These are phyloP conservation scores for Acleris sparsana DNA, from an alignment of 2,888 invertebrate species.

Conservation along the genomic window DNA sequence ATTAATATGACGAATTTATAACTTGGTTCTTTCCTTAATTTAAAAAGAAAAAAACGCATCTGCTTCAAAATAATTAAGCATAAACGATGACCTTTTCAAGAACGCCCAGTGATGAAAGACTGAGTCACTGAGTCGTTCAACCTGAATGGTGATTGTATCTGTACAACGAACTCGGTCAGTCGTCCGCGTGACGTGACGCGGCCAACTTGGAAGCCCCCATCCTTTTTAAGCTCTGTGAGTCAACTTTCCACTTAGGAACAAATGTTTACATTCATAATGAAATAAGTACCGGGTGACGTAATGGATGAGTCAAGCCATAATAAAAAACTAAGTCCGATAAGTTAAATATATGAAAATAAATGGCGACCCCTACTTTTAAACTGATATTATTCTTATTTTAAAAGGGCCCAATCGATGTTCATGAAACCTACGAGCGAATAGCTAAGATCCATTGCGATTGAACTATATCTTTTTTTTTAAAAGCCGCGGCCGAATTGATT, in stretches of 20 bases:
- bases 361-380: no score
- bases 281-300: slow-evolving; percentile 39
- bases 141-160: slow-evolving; percentile 52
- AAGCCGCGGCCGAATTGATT: no score
- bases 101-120: slow-evolving; percentile 64
- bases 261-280: slow-evolving; percentile 54
- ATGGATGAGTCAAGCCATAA: slow-evolving; percentile 22
- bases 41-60: not conserved
- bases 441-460: no score
- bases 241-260: slow-evolving; percentile 49
- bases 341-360: no score
- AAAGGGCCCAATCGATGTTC: no score
- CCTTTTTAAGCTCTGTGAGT: slow-evolving; percentile 71
- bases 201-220: slow-evolving; percentile 42
- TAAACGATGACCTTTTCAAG: slow-evolving; percentile 69
- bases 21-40: no score
- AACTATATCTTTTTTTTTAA: no score
- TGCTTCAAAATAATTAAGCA: slow-evolving; percentile 53
- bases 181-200: slow-evolving; percentile 54
- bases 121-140: slow-evolving; percentile 77
- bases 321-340: not conserved
- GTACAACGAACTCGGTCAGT: slow-evolving; percentile 65
- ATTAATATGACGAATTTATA: no score
- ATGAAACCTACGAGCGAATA: no score
- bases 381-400: no score